phyloP scores from a whole-genome alignment of 2,797 vertebrate genomes.

The Lacerta bilineata region DNA sequence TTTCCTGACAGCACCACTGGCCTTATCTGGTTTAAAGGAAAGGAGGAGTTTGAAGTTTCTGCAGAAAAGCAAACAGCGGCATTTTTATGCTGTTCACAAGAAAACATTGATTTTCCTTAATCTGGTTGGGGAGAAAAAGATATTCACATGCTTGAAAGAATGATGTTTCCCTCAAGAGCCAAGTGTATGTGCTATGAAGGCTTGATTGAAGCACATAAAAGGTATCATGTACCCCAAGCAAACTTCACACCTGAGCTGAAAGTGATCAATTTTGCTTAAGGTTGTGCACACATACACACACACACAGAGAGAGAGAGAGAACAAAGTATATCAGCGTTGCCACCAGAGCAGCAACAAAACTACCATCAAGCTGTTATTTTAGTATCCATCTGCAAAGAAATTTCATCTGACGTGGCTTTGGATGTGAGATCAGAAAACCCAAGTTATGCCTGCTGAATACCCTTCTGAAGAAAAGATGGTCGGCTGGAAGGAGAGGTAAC shows the following conservation, averaged over 20 bases:
- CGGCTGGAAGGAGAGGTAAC: conserved; percentile 33
- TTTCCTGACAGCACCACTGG: not conserved
- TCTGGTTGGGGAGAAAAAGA: conserved; percentile 56
- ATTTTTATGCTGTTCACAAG: conserved; percentile 65
- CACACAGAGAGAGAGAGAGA: conserved; percentile 35
- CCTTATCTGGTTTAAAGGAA: conserved; percentile 48
- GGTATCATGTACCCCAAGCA: conserved; percentile 69
- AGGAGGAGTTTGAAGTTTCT: conserved; percentile 54
- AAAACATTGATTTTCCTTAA: conserved; percentile 68
- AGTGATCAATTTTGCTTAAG: conserved; percentile 71
- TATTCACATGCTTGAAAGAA: conserved; percentile 67
- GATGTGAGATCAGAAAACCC: conserved; percentile 47
- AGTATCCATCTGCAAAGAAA: conserved; percentile 46
- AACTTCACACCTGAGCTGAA: conserved; percentile 41
- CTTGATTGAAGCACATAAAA: conserved; percentile 73
- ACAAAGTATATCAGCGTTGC: conserved; percentile 59
- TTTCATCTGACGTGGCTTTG: conserved; percentile 47
- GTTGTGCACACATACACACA: conserved; percentile 32
- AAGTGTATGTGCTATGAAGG: conserved; percentile 69
- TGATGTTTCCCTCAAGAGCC: conserved; percentile 72
- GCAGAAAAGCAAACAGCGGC: conserved; percentile 53
- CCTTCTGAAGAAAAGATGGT: conserved; percentile 43
- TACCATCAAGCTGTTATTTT: conserved; percentile 46
- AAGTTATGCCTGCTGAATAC: conserved; percentile 28
- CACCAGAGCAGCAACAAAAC: conserved; percentile 39